Evolutionary conservation across 2,888 invertebrate species (phyloP).

Genomic region (Brassicogethes aeneus): DNA sequence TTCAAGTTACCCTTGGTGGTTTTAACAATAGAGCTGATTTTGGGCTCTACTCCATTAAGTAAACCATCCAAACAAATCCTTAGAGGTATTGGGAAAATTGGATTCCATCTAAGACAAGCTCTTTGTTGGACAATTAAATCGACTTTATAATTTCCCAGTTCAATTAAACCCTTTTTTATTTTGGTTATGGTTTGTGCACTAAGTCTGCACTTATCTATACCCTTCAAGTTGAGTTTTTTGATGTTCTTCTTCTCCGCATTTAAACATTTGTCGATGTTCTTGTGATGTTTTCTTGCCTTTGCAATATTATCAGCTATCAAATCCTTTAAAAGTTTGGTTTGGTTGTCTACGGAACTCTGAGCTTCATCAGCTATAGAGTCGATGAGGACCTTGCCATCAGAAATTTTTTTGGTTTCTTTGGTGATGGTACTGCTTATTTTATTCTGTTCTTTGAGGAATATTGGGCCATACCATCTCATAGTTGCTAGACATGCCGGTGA

Average conservation of each 20-base stretch:
- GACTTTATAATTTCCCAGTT: neutral
- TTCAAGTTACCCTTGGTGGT: neutral
- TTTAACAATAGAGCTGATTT: neutral
- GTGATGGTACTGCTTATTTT: neutral
- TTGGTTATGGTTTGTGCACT: neutral
- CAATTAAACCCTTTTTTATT: neutral
- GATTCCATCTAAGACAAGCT: neutral
- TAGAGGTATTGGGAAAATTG: neutral
- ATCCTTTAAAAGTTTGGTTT: neutral
- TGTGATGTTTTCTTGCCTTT: neutral
- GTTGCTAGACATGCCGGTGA: too few relatives aligned
- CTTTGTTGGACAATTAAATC: neutral
- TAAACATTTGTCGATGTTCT: neutral
- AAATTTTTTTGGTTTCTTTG: neutral
- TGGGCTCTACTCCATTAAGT: neutral
- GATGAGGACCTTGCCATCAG: neutral
- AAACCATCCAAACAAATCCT: neutral
- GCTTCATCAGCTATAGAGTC: neutral
- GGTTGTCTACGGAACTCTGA: neutral
- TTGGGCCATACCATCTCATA: neutral
- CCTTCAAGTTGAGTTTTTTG: neutral
- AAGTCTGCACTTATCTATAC: neutral
- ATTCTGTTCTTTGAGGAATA: neutral
- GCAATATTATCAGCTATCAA: neutral
- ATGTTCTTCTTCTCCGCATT: neutral